Evolutionary conservation across 2,113 vertebrate species (phyloP).

Genomic region (Leucopsar rothschildi): DNA sequence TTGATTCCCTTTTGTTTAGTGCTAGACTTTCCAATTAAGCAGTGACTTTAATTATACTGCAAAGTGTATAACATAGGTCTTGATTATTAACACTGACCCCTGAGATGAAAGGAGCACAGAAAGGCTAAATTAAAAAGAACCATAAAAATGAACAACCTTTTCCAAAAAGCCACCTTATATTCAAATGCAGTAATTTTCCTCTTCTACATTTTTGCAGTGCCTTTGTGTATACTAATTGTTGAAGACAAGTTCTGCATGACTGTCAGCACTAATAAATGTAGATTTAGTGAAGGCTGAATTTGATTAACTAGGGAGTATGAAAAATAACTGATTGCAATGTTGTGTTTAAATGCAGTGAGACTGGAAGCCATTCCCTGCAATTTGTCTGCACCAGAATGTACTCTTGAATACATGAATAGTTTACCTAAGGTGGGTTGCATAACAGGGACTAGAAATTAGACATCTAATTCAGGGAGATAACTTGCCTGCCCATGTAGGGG

Average conservation of each 20-base stretch:
- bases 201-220: not conserved
- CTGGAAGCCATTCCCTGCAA: slow-evolving; percentile 22
- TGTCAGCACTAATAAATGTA: slow-evolving; percentile 5
- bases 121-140: slow-evolving; percentile 57
- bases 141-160: slow-evolving; percentile 22
- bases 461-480: not conserved
- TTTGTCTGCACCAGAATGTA: not conserved
- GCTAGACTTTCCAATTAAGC: slow-evolving; percentile 65
- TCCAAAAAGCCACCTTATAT: not conserved
- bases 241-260: slow-evolving; percentile 12
- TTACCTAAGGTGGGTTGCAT: not conserved
- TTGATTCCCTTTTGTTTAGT: slow-evolving; percentile 61
- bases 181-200: not conserved
- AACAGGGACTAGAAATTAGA: not conserved
- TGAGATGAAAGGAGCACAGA: slow-evolving; percentile 32
- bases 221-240: slow-evolving; percentile 1
- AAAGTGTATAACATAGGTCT: slow-evolving; percentile 52
- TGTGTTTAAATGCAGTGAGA: slow-evolving; percentile 35
- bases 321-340: slow-evolving; percentile 40
- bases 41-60: slow-evolving; percentile 64
- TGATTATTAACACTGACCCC: slow-evolving; percentile 55
- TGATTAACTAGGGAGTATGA: slow-evolving; percentile 3
- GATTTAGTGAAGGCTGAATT: not conserved
- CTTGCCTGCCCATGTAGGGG: not conserved
- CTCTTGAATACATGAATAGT: slow-evolving; percentile 10